phyloP scores from a whole-genome alignment of 2,113 vertebrate genomes.

The Origma solitaria region DNA sequence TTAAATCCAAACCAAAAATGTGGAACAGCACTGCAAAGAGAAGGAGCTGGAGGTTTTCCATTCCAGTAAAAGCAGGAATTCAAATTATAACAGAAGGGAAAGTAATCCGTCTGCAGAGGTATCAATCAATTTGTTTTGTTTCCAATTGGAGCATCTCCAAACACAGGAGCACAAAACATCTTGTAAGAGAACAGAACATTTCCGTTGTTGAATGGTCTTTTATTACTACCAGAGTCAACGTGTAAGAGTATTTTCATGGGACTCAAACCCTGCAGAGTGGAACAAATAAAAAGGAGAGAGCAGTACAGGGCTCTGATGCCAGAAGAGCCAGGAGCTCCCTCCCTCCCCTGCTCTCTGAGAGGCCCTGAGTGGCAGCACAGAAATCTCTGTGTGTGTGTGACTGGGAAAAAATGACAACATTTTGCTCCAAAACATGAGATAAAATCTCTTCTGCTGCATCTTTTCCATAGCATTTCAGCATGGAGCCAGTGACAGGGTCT shows the following conservation, averaged over 20 bases:
- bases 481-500: background rate
- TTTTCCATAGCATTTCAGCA: background rate
- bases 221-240: background rate
- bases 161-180: background rate
- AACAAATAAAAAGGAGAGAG: background rate
- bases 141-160: background rate
- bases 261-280: background rate
- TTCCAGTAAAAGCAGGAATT: background rate
- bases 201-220: background rate
- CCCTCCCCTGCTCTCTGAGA: background rate
- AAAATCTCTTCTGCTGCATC: background rate
- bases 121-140: background rate
- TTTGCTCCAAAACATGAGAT: background rate
- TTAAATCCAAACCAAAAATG: background rate
- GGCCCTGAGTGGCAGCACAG: background rate
- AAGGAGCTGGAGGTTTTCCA: background rate
- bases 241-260: background rate
- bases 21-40: background rate
- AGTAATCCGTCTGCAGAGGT: background rate
- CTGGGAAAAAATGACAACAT: background rate
- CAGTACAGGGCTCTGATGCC: background rate
- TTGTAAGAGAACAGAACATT: background rate
- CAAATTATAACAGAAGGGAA: background rate
- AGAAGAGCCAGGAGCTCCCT: background rate
- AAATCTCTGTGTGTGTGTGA: fast-evolving